These are phyloP conservation scores for Lagopus leucura DNA, from an alignment of 2,113 vertebrate genomes.

Conservation along the genomic window DNA sequence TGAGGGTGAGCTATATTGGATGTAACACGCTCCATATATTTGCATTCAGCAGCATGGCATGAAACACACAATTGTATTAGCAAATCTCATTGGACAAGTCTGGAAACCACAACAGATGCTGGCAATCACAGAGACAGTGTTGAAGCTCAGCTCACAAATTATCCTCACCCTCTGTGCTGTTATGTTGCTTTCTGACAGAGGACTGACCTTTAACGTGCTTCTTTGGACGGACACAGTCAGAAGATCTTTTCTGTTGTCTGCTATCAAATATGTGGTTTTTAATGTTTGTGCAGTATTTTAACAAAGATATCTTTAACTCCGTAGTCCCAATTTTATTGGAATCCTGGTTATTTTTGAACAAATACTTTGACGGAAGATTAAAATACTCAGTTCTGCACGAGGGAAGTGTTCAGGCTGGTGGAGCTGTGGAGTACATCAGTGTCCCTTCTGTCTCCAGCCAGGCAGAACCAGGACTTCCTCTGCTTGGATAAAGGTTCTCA, in stretches of 20 bases:
- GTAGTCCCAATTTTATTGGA: neutral
- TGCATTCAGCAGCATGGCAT: conserved; percentile 14
- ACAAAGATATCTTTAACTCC: neutral
- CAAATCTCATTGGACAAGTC: conserved; percentile 52
- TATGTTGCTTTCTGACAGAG: neutral
- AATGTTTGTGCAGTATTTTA: neutral
- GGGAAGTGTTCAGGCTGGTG: neutral
- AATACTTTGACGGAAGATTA: neutral
- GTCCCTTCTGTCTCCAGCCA: neutral
- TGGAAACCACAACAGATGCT: conserved; percentile 61
- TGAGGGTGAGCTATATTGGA: conserved; percentile 42
- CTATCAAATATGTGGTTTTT: neutral
- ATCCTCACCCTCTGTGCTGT: neutral
- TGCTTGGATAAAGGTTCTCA: neutral
- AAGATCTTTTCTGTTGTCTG: neutral
- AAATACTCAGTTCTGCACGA: neutral
- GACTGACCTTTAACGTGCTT: conserved; percentile 16
- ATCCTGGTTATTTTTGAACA: neutral
- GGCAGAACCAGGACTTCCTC: neutral
- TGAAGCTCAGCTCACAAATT: neutral
- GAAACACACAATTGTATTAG: conserved; percentile 45
- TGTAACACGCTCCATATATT: conserved; percentile 26
- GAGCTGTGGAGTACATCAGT: neutral
- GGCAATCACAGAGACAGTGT: neutral
- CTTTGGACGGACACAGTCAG: neutral